Evolutionary conservation across 1,140 invertebrate genomes (phyloP).

Genomic region (Tetramorium alpestre): DNA sequence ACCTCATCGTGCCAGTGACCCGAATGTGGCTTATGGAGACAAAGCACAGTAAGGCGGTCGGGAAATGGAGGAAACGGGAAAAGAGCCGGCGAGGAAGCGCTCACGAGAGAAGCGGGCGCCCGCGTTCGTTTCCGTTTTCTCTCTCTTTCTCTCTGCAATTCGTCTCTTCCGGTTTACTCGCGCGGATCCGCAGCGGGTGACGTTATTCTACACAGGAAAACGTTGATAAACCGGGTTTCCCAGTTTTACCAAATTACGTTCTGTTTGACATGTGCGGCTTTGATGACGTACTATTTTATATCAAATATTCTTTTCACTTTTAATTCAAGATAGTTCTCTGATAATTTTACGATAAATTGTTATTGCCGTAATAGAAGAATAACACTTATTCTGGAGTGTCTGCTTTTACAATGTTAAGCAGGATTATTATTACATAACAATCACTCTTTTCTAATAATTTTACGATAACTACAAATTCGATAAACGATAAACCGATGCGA

Average conservation of each 20-base stretch:
- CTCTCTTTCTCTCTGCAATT: constrained; percentile 51
- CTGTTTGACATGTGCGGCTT: not conserved
- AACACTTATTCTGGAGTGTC: not conserved
- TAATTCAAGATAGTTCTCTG: not conserved
- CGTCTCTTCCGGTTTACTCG: constrained; percentile 63
- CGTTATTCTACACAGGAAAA: constrained; percentile 54
- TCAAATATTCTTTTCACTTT: not conserved
- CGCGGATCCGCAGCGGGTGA: constrained; percentile 56
- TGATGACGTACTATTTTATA: not conserved
- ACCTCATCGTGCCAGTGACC: constrained; percentile 68
- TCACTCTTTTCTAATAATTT: not conserved
- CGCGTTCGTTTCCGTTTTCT: constrained; percentile 57
- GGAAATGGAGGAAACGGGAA: constrained; percentile 55
- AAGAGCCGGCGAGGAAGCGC: constrained; percentile 32
- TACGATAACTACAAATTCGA: not conserved
- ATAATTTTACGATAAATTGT: not conserved
- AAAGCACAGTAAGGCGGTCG: constrained; percentile 64
- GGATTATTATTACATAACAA: not conserved
- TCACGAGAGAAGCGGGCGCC: not conserved
- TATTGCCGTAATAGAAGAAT: not conserved
- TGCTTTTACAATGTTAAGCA: not conserved
- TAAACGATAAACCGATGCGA: not conserved
- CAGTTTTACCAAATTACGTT: constrained; percentile 35
- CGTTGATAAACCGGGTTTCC: constrained; percentile 55
- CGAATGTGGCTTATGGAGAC: constrained; percentile 73